Conservation (phyloP, 2,113 vertebrate species). For the Paramisgurnus dabryanus region DNA sequence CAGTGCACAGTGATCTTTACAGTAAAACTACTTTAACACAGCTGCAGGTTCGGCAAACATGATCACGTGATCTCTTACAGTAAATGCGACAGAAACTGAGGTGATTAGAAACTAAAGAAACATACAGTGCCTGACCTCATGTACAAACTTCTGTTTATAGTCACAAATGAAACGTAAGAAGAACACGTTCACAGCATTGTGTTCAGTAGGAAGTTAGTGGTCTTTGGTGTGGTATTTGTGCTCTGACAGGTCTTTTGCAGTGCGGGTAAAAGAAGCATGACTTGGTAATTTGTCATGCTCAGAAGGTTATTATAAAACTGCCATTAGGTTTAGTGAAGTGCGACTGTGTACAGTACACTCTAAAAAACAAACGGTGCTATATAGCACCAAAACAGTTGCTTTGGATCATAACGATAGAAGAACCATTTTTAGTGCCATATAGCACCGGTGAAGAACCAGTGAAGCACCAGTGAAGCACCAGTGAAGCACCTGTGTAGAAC, state of each 20-base stretch:
- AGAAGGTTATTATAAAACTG: slow-evolving; percentile 18
- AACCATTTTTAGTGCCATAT: no score
- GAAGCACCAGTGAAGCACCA: no score
- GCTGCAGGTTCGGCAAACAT: background rate
- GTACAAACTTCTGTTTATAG: background rate
- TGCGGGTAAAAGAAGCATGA: background rate
- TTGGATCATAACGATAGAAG: no score
- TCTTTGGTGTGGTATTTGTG: slow-evolving; percentile 10
- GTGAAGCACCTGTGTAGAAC: no score
- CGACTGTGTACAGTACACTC: background rate
- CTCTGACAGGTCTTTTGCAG: slow-evolving; percentile 16
- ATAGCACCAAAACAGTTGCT: no score
- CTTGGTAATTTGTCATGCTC: slow-evolving; percentile 9
- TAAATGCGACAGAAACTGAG: slow-evolving; percentile 8
- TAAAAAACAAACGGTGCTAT: no score
- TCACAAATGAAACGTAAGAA: slow-evolving; percentile 10
- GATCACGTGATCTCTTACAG: slow-evolving; percentile 1
- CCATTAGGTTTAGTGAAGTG: background rate
- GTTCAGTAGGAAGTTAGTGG: slow-evolving; percentile 12
- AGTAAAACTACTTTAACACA: slow-evolving; percentile 25
- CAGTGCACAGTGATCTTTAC: background rate
- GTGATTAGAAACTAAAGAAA: background rate
- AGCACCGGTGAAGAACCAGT: no score
- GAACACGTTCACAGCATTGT: background rate
- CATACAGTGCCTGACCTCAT: background rate